Evolutionary conservation across 2,113 vertebrate genomes (phyloP).

Genomic region (Podocnemis expansa): DNA sequence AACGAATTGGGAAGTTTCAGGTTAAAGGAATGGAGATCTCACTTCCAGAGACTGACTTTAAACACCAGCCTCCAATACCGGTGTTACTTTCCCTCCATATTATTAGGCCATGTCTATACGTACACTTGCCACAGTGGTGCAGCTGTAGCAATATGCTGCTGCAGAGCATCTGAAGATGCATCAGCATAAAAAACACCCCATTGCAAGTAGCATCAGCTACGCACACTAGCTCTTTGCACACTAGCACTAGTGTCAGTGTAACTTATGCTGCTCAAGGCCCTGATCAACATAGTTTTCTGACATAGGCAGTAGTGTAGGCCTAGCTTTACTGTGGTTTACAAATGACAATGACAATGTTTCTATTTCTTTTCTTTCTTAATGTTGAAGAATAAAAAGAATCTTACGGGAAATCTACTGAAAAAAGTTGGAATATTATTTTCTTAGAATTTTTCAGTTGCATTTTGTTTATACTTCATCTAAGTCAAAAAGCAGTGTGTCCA

Average conservation of each 20-base stretch:
- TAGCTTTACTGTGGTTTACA: not conserved
- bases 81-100: not conserved
- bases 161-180: too few species aligned
- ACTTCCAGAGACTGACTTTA: not conserved
- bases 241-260: too few species aligned
- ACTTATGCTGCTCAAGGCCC: too few species aligned
- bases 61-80: not conserved
- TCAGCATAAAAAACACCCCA: too few species aligned
- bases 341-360: not conserved
- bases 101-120: not conserved
- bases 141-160: too few species aligned
- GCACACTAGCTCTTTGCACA: too few species aligned
- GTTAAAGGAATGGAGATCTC: fast-evolving
- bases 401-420: not conserved
- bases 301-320: too few species aligned
- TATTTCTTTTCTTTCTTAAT: not conserved
- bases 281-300: too few species aligned
- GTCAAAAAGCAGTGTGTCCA: constrained; percentile 12
- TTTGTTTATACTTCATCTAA: not conserved
- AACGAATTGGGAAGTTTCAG: not conserved
- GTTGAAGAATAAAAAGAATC: not conserved
- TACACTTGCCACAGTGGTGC: too few species aligned
- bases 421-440: not conserved
- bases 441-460: not conserved
- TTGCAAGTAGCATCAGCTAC: too few species aligned